Conservation (phyloP, 2,797 vertebrate genomes). For the Picus viridis region DNA sequence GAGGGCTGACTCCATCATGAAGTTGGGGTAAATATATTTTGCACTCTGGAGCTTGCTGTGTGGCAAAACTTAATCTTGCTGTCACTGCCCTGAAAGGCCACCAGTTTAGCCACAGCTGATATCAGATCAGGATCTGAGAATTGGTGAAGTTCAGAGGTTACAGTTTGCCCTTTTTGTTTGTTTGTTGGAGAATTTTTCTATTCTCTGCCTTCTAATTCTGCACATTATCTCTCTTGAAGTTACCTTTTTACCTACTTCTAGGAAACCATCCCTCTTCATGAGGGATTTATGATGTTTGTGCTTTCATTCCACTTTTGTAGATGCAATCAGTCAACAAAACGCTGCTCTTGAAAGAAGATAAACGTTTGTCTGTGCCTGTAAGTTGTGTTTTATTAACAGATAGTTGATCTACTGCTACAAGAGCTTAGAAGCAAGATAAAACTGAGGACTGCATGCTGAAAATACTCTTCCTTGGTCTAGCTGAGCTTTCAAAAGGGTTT, state of each 20-base stretch:
- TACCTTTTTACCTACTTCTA: neutral
- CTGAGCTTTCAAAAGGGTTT: neutral
- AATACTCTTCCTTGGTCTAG: neutral
- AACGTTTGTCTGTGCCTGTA: neutral
- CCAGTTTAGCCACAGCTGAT: neutral
- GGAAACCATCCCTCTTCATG: neutral
- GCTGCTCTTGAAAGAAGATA: neutral
- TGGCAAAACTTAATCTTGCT: neutral
- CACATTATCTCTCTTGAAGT: neutral
- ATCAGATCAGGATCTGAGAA: neutral
- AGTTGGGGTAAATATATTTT: neutral
- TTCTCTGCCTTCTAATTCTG: neutral
- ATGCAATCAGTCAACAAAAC: neutral
- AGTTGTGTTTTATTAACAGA: neutral
- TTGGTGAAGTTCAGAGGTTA: neutral
- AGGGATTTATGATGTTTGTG: neutral
- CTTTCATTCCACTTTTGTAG: neutral
- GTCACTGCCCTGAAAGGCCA: neutral
- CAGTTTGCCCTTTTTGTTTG: neutral
- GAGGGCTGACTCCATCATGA: neutral
- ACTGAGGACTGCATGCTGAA: accelerated
- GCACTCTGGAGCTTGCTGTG: neutral
- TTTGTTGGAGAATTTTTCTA: neutral
- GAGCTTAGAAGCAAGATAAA: neutral
- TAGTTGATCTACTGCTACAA: neutral